phyloP scores from a whole-genome alignment of 2,113 vertebrate genomes.

The Phoenicopterus ruber region DNA sequence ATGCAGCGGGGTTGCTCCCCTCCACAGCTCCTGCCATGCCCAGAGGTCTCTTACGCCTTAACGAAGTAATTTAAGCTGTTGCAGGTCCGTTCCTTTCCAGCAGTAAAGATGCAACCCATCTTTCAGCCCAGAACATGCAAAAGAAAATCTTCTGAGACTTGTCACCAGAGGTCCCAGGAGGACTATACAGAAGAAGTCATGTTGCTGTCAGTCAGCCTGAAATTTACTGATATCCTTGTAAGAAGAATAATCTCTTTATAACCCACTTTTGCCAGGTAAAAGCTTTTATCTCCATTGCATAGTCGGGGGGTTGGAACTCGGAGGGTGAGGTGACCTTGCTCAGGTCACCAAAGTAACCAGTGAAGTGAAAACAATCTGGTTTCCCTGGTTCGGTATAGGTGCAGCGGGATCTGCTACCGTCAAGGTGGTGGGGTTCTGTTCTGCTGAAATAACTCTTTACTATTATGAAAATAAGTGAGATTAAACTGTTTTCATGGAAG shows the following conservation, averaged over 20 bases:
- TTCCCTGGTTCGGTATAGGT: neutral
- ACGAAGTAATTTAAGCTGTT: neutral
- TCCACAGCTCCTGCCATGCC: accelerated
- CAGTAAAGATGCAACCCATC: neutral
- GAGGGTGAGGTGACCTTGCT: neutral
- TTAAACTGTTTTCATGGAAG: neutral
- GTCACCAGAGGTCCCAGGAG: neutral
- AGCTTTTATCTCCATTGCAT: neutral
- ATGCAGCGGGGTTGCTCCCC: neutral
- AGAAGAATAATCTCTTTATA: neutral
- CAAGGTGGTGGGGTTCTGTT: accelerated
- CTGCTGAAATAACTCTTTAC: neutral
- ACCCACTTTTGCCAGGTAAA: neutral
- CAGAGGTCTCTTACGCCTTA: neutral
- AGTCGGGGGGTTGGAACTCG: neutral
- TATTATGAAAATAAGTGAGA: neutral
- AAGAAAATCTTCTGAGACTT: neutral
- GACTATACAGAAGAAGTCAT: accelerated
- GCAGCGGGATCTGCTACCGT: neutral
- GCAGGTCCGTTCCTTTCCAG: neutral
- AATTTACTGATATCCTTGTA: too few species aligned
- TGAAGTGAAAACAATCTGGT: neutral
- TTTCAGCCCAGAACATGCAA: neutral
- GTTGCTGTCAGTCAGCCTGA: neutral
- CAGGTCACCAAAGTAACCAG: neutral